Conservation (phyloP, 2,797 vertebrate genomes). For the Zenarchopterus dispar region DNA sequence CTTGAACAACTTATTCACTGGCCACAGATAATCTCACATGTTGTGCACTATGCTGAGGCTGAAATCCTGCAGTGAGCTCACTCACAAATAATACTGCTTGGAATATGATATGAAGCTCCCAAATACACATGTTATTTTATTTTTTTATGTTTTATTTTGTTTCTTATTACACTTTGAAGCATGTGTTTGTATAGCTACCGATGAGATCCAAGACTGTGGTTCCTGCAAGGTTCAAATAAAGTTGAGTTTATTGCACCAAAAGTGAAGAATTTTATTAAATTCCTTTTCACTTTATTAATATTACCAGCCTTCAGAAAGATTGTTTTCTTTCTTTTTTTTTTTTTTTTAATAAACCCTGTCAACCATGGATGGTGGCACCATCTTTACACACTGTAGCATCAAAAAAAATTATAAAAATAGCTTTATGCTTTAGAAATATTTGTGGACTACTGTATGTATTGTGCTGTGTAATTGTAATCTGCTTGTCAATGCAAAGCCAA, state of each 20-base stretch:
- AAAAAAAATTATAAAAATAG: too few species aligned
- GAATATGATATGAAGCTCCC: conserved; percentile 18
- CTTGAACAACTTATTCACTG: conserved; percentile 31
- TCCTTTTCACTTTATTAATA: too few species aligned
- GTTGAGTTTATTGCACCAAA: conserved; percentile 14
- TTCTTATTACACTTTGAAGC: conserved; percentile 9
- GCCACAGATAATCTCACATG: conserved; percentile 47
- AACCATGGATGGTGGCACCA: too few species aligned
- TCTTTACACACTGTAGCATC: too few species aligned
- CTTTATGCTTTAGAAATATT: too few species aligned
- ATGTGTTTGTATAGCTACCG: conserved; percentile 31
- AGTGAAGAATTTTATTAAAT: neutral
- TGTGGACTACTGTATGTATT: too few species aligned
- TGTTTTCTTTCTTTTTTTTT: too few species aligned
- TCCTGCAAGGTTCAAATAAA: conserved; percentile 22
- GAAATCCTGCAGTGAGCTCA: conserved; percentile 28
- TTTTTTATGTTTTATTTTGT: neutral
- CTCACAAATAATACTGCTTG: conserved; percentile 16
- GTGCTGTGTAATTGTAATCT: too few species aligned
- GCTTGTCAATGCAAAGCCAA: too few species aligned
- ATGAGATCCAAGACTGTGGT: conserved; percentile 11
- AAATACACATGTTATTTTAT: neutral
- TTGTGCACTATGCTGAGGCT: conserved; percentile 39
- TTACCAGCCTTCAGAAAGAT: too few species aligned
- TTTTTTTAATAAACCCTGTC: too few species aligned